Base-by-base conservation (phyloP, 2,797 vertebrate genomes). In the Clarias pachynema region DNA sequence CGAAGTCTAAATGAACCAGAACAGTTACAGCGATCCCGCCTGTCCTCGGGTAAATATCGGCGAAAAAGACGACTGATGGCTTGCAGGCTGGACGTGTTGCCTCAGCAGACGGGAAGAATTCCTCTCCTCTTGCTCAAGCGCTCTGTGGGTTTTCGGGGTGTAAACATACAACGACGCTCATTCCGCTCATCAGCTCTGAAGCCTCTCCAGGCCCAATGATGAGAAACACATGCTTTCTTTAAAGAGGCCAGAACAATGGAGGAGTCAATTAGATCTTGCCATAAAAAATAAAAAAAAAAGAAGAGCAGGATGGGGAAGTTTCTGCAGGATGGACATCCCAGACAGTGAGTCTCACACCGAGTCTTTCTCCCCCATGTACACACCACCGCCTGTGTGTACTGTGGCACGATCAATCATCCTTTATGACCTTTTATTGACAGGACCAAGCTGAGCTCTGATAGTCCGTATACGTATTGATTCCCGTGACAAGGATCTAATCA, bases 401-500 rank as follows among this genome's bases (percentile, higher is more conserved):
- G 86, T 92, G 91, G 89, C 90, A 93, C 92, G 93, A 95, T 96
- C 94, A 95, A 95, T 96, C 94, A 95, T 89, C 74, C 80, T 88
- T 92, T 94, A 95, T 94, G 94, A 92, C 91, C 84, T 93, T 66
- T 87, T 92, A 95, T 95, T 95, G 94, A 94, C 93, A 93, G 89
- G 31, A 72, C 79, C 89, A 89, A 92, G 92, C 89, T 88, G 91
- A 92, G 88, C 73, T 72, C 88, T 78, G 83, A 83, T 88, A 79
- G 68, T 66, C 73, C 2, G 22, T 49, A 66, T 22, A 40, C 22
- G 63, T 70, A 86, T 85, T 88, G 88, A 89, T 90, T 87, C 57
- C 65, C 72, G 44, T 34, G 1, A 44, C 56, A 40, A 82, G 81
- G 79, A 89, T 77, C 44, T 63, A 44, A 85, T 85, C 83, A 87